A percentile compares a stretch with the other conserved stretches of the same genome.
These are phyloP conservation scores for Lamellibrachia columna DNA, from an alignment of 2,888 invertebrate genomes.

Conservation along the genomic window DNA sequence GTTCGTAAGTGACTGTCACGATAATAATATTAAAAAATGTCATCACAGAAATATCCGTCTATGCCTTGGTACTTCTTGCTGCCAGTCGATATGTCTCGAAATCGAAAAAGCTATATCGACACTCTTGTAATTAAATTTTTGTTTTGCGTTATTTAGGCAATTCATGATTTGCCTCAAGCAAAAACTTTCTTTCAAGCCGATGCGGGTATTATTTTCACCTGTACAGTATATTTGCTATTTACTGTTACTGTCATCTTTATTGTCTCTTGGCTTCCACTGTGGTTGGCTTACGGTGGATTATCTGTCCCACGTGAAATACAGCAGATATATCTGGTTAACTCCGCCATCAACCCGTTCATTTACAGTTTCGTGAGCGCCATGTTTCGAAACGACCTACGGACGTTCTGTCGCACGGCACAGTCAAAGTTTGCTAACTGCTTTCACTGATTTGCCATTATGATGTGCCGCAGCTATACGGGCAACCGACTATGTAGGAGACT, in stretches of 20 bases:
- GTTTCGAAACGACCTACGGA: not conserved
- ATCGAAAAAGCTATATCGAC: no score
- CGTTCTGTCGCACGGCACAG: not conserved
- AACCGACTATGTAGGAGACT: not conserved
- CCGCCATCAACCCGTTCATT: not conserved
- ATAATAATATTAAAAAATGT: no score
- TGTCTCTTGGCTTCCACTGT: not conserved
- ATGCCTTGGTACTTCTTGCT: no score
- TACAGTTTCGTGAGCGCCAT: not conserved
- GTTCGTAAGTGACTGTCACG: no score
- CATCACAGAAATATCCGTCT: no score
- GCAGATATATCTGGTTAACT: not conserved
- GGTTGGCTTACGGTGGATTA: not conserved
- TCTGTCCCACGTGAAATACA: not conserved
- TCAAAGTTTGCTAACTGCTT: not conserved
- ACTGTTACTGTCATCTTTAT: not conserved
- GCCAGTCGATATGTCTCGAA: no score
- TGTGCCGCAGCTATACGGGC: not conserved
- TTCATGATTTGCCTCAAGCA: no score
- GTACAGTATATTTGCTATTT: no score
- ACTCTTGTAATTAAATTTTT: no score
- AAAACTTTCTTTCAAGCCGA: no score
- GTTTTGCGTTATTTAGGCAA: no score
- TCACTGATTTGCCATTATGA: not conserved
- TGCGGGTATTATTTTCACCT: no score